Evolutionary conservation across 2,113 vertebrate genomes (phyloP).

Genomic region (Phaethornis superciliosus): DNA sequence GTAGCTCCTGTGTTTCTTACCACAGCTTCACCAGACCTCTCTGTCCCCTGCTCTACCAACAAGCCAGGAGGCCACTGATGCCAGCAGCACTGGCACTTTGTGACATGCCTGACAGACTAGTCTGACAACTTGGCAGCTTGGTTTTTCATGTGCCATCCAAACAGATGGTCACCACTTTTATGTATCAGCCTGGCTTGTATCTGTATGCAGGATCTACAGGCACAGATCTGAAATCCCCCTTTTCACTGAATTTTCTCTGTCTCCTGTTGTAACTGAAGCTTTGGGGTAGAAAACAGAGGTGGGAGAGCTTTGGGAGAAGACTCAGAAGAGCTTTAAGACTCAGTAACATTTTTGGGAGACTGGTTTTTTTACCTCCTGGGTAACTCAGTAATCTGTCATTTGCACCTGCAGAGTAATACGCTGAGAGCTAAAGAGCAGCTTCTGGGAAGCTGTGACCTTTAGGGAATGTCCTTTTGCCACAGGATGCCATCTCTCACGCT

Average conservation of each 20-base stretch:
- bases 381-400: background rate
- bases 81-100: background rate
- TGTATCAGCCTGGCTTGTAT: background rate
- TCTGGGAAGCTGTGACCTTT: background rate
- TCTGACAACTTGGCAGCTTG: slow-evolving; percentile 26
- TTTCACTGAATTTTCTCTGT: background rate
- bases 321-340: background rate
- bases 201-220: background rate
- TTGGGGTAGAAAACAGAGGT: background rate
- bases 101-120: background rate
- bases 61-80: background rate
- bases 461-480: background rate
- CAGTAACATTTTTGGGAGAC: accelerated
- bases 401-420: background rate
- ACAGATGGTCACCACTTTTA: slow-evolving; percentile 44
- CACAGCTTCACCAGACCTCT: background rate
- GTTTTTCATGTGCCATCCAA: slow-evolving; percentile 14
- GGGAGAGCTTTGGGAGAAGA: background rate
- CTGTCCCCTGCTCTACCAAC: background rate
- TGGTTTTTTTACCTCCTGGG: background rate
- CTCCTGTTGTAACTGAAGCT: background rate
- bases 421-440: background rate
- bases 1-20: background rate
- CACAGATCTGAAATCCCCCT: background rate
- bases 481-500: accelerated